phyloP scores from a whole-genome alignment of 2,888 invertebrate genomes.

The Hesperia comma region DNA sequence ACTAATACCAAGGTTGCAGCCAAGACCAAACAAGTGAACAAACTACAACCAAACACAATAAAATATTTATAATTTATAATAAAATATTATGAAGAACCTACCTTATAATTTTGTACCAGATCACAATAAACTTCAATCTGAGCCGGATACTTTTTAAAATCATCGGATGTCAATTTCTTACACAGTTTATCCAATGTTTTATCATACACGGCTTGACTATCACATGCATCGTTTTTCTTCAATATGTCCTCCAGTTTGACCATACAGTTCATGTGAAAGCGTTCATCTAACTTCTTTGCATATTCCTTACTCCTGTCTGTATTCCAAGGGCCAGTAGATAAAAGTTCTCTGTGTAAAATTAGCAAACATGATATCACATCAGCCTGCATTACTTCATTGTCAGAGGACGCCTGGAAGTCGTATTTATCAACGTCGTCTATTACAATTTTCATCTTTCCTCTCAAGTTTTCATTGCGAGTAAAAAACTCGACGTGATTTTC shows the following conservation, averaged over 20 bases:
- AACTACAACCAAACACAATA: too few relatives aligned
- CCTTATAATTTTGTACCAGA: conserved; percentile 58
- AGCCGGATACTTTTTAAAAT: conserved; percentile 68
- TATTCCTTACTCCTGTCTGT: conserved; percentile 50
- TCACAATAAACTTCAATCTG: conserved; percentile 64
- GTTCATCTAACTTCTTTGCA: conserved; percentile 52
- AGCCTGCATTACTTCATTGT: conserved; percentile 36
- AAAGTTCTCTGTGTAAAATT: conserved; percentile 63
- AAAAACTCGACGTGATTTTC: conserved; percentile 60
- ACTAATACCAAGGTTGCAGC: too few relatives aligned
- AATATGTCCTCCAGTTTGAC: conserved; percentile 55
- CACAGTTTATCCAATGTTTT: conserved; percentile 61
- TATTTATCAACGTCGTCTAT: conserved; percentile 52
- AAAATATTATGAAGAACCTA: conserved; percentile 39
- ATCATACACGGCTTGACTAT: conserved; percentile 65
- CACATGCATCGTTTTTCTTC: conserved; percentile 47
- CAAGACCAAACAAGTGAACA: too few relatives aligned
- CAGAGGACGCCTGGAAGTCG: conserved; percentile 45
- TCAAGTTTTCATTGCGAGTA: conserved; percentile 54
- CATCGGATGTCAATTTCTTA: conserved; percentile 57
- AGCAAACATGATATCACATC: conserved; percentile 55
- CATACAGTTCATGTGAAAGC: conserved; percentile 56
- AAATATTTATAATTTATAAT: too few relatives aligned
- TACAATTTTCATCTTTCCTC: conserved; percentile 52
- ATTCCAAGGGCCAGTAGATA: conserved; percentile 60